These are phyloP conservation scores for Mactra quadrangularis DNA, from an alignment of 1,140 invertebrate species.

Conservation along the genomic window DNA sequence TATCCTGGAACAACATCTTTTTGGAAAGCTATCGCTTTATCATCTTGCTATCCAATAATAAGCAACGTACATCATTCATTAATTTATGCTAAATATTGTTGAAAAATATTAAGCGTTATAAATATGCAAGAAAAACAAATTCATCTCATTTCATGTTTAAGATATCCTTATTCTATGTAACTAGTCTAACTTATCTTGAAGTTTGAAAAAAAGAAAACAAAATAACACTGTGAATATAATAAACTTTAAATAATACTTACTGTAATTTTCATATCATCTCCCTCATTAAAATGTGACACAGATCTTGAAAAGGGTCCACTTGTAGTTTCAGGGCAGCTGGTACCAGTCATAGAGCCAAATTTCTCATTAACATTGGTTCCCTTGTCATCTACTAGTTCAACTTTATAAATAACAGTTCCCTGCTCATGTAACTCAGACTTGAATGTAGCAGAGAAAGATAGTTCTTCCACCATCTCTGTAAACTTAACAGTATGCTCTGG, in stretches of 20 bases:
- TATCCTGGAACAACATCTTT: no score
- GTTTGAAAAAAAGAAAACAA: no score
- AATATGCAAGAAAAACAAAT: no score
- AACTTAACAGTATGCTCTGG: conserved; percentile 79
- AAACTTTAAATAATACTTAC: conserved; percentile 1
- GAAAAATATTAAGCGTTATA: no score
- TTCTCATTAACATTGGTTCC: conserved; percentile 71
- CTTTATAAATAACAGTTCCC: conserved; percentile 63
- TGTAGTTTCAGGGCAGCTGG: conserved; percentile 5
- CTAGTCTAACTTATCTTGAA: no score
- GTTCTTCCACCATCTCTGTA: conserved; percentile 77
- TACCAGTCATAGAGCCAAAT: conserved; percentile 65
- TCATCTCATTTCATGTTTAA: no score
- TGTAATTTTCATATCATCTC: conserved; percentile 52
- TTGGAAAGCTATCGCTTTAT: no score
- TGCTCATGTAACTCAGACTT: conserved; percentile 39
- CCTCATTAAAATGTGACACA: conserved; percentile 38
- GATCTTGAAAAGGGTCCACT: not conserved
- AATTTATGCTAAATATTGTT: no score
- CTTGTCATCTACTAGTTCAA: conserved; percentile 67
- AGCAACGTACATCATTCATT: no score
- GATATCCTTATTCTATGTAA: no score
- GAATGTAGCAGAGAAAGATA: conserved; percentile 70
- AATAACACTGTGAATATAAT: no score
- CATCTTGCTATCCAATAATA: no score